Conservation (phyloP, 92 coral and sea anemone genomes). For the Parazoanthus atlanticus region DNA sequence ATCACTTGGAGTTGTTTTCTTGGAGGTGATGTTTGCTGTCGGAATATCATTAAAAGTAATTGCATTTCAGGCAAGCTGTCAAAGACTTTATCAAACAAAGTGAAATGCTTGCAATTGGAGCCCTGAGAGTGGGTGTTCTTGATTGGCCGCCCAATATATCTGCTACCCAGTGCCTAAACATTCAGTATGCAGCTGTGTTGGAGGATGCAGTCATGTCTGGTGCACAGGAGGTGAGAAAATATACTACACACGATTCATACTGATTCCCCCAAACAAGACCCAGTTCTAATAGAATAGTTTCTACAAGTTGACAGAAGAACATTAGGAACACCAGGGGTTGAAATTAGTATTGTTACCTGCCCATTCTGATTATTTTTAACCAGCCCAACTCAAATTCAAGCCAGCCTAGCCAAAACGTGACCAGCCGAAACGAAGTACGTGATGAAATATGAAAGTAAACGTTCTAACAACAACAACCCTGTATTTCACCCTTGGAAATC, state of each 20-base stretch:
- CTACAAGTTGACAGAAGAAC: no score
- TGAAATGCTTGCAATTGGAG: slow-evolving; percentile 70
- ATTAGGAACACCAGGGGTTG: no score
- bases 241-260: neutral
- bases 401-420: no score
- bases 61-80: slow-evolving; percentile 73
- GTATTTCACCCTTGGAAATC: no score
- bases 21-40: neutral
- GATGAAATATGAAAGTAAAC: no score
- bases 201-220: slow-evolving; percentile 61
- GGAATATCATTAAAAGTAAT: neutral
- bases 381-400: no score
- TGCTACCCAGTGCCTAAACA: slow-evolving; percentile 63
- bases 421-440: no score
- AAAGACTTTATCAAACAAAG: slow-evolving; percentile 76
- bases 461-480: no score
- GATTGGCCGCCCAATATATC: slow-evolving; percentile 82
- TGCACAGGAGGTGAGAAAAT: slow-evolving; percentile 48
- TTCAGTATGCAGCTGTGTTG: slow-evolving; percentile 74
- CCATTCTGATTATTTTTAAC: no score
- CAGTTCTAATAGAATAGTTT: no score
- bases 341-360: no score
- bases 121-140: slow-evolving; percentile 73
- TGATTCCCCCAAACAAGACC: neutral
- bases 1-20: neutral